Conservation (phyloP, 2,888 invertebrate species). For the Microchrysa polita region DNA sequence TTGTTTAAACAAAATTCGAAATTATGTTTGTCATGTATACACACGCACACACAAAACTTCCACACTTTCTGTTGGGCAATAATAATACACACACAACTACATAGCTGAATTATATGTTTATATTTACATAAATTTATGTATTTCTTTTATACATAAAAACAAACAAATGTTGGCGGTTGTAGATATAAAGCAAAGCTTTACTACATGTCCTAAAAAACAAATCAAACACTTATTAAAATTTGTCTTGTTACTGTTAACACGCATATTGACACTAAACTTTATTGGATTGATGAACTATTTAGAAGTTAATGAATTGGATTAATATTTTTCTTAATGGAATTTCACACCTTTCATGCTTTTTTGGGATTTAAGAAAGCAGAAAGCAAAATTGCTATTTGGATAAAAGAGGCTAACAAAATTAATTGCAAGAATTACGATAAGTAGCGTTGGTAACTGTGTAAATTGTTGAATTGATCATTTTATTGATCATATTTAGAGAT, state of each 20-base stretch:
- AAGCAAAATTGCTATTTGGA: slow-evolving; percentile 48
- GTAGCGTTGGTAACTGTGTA: background rate
- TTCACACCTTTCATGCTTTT: slow-evolving; percentile 48
- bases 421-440: slow-evolving; percentile 53
- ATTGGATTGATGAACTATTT: slow-evolving; percentile 10
- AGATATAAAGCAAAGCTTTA: slow-evolving; percentile 38
- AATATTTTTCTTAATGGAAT: slow-evolving; percentile 13
- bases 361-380: slow-evolving; percentile 22
- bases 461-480: too few species aligned
- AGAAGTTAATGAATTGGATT: background rate
- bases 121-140: slow-evolving; percentile 6
- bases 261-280: slow-evolving; percentile 11
- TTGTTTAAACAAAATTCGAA: slow-evolving; percentile 21
- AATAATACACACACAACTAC: too few species aligned
- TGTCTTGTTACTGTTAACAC: background rate
- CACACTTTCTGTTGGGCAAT: too few species aligned
- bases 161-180: too few species aligned
- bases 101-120: too few species aligned
- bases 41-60: background rate
- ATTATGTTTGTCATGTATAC: slow-evolving; percentile 13
- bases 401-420: slow-evolving; percentile 61
- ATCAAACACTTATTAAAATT: too few species aligned
- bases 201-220: background rate
- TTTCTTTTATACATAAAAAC: slow-evolving; percentile 16
- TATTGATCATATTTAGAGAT: too few species aligned